Conservation (phyloP, 2,888 invertebrate genomes). For the Tetrapedia diversipes region DNA sequence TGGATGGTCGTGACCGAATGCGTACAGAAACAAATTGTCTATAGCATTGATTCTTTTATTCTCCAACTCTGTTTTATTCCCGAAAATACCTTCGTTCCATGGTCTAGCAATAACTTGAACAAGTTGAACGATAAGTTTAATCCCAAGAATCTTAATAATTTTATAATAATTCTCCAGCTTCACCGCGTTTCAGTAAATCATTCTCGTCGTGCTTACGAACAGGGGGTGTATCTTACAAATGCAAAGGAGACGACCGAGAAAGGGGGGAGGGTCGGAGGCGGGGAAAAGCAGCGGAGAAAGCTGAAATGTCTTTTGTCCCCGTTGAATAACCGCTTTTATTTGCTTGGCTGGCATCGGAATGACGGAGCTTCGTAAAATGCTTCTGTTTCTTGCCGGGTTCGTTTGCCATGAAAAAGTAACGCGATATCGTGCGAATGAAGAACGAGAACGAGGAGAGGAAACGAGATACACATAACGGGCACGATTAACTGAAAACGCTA, state of each 20-base stretch:
- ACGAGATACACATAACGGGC: background rate
- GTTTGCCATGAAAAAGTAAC: background rate
- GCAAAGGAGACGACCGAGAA: constrained; percentile 1
- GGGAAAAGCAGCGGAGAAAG: constrained; percentile 16
- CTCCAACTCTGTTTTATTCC: too few species aligned
- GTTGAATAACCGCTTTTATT: constrained; percentile 26
- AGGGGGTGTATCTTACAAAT: constrained; percentile 12
- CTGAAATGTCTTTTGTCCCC: constrained; percentile 16
- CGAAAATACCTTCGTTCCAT: too few species aligned
- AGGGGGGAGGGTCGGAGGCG: background rate
- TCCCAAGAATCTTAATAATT: too few species aligned
- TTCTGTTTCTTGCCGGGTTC: background rate
- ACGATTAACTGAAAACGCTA: background rate
- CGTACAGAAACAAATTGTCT: too few species aligned
- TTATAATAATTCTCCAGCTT: too few species aligned
- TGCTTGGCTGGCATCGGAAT: background rate
- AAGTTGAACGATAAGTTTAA: too few species aligned
- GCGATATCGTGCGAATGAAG: background rate
- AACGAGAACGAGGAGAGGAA: background rate
- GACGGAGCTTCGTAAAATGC: constrained; percentile 6
- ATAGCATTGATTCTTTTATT: too few species aligned
- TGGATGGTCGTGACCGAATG: too few species aligned
- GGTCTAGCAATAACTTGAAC: too few species aligned
- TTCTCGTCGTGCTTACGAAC: too few species aligned
- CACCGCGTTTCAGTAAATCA: too few species aligned